Percentiles rank a stretch among this genome's conserved stretches.
phyloP scores from a whole-genome alignment of 37 sponge, comb jelly and placozoan species.

The Crambe crambe region DNA sequence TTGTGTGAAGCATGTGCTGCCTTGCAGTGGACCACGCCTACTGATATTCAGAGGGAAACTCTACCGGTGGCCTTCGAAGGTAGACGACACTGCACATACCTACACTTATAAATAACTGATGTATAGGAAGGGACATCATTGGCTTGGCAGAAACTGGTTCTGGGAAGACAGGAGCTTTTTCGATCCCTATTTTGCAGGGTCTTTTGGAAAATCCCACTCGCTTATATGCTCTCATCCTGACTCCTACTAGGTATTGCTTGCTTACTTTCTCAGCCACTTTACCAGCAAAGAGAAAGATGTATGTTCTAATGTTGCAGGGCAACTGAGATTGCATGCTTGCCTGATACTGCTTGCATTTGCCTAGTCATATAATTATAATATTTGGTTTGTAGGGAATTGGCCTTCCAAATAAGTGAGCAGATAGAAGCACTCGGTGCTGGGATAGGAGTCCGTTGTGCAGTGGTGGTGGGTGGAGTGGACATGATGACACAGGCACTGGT shows the following conservation, averaged over 20 bases:
- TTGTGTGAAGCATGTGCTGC: conserved; percentile 88
- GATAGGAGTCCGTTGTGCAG: conserved; percentile 95
- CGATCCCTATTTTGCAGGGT: conserved; percentile 92
- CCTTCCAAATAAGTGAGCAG: conserved; percentile 97
- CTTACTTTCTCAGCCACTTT: too few species aligned
- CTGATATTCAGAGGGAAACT: conserved; percentile 89
- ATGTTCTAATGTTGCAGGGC: too few species aligned
- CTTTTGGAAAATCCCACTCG: conserved; percentile 86
- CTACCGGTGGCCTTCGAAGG: conserved; percentile 91
- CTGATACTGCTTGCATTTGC: neutral
- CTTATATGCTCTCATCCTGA: conserved; percentile 95
- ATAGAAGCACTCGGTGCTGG: conserved; percentile 89
- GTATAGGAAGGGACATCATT: conserved; percentile 87
- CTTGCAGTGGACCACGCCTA: conserved; percentile 89
- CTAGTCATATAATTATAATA: too few species aligned
- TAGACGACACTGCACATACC: neutral
- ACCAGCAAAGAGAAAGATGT: too few species aligned
- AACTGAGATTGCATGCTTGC: too few species aligned
- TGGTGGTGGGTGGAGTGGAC: conserved; percentile 93
- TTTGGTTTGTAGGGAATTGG: conserved; percentile 77
- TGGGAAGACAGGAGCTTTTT: conserved; percentile 98
- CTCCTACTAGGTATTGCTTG: conserved; percentile 89
- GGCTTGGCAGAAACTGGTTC: conserved; percentile 99
- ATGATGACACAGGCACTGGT: conserved; percentile 96
- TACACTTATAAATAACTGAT: neutral